phyloP scores from a whole-genome alignment of 2,888 invertebrate species.

The Hirtodrosophila histrioides region DNA sequence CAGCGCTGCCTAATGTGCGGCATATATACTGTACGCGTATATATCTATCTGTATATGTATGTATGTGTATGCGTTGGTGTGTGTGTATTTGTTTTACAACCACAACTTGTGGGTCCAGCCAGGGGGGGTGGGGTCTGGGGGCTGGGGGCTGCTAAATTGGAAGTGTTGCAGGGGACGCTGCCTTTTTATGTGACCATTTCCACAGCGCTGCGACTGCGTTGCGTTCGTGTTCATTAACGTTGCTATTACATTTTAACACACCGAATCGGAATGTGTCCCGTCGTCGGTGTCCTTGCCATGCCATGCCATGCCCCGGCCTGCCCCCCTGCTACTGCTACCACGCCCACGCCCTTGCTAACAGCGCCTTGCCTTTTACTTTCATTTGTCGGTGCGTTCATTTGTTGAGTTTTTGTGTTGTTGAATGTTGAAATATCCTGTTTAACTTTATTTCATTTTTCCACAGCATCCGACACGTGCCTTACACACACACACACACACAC shows the following conservation, averaged over 20 bases:
- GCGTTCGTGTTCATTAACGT: conserved; percentile 78
- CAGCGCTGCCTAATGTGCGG: conserved; percentile 65
- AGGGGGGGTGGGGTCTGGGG: background rate
- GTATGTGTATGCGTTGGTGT: conserved; percentile 12
- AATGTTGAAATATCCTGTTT: conserved; percentile 77
- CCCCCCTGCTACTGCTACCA: background rate
- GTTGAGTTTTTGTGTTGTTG: conserved; percentile 64
- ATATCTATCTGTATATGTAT: no score
- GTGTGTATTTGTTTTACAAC: conserved; percentile 71
- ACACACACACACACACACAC: conserved; percentile 25
- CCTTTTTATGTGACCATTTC: conserved; percentile 78
- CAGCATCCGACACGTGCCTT: conserved; percentile 76
- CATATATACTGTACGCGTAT: no score
- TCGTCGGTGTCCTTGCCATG: conserved; percentile 58
- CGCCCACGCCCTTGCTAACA: conserved; percentile 13
- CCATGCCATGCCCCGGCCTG: background rate
- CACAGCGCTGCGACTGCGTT: conserved; percentile 61
- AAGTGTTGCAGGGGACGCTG: conserved; percentile 36
- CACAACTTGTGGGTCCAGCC: conserved; percentile 49
- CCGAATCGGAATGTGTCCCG: conserved; percentile 78
- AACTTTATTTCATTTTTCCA: conserved; percentile 78
- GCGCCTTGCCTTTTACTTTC: conserved; percentile 68
- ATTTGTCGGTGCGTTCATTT: conserved; percentile 63
- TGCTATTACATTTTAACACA: conserved; percentile 79
- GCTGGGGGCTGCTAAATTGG: conserved; percentile 31